Percentiles rank a stretch among this genome's conserved stretches.
phyloP scores from a whole-genome alignment of 2,797 vertebrate genomes.

The Tamandua tetradactyla region DNA sequence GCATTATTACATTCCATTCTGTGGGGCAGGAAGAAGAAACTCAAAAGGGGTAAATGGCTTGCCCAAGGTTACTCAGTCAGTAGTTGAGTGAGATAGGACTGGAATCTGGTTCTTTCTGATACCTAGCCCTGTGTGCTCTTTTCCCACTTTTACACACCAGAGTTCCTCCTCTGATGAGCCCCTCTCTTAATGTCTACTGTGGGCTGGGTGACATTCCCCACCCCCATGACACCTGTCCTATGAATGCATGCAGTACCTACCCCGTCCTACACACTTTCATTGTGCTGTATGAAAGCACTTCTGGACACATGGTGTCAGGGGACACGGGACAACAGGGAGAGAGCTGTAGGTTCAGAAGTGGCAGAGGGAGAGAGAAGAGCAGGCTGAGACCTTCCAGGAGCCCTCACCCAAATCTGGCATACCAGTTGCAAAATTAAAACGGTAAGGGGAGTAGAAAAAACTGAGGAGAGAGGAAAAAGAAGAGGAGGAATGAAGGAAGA shows the following conservation, averaged over 20 bases:
- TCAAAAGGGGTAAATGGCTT: not conserved
- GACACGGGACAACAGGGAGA: not conserved
- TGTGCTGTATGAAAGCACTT: not conserved
- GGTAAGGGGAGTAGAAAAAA: constrained; percentile 37
- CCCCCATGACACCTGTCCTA: not conserved
- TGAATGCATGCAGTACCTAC: not conserved
- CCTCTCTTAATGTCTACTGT: not conserved
- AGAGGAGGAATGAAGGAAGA: not conserved
- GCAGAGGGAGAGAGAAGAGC: constrained; percentile 38
- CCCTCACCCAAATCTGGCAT: constrained; percentile 73
- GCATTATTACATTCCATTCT: not conserved
- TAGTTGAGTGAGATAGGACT: not conserved
- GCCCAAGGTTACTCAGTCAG: not conserved
- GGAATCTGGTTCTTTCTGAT: not conserved
- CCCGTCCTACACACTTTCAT: not conserved
- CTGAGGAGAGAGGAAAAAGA: not conserved
- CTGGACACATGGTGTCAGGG: not conserved
- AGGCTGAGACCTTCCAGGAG: constrained; percentile 46
- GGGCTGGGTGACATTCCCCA: not conserved
- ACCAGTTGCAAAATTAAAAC: constrained; percentile 51
- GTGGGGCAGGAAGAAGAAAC: not conserved
- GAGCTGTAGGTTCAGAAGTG: not conserved
- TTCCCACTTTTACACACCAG: not conserved
- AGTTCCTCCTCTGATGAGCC: not conserved
- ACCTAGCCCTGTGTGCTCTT: not conserved